A percentile compares a stretch with the other conserved stretches of the same genome.
Conservation (phyloP, 2,888 invertebrate genomes). For the Orchesellides sinensis region DNA sequence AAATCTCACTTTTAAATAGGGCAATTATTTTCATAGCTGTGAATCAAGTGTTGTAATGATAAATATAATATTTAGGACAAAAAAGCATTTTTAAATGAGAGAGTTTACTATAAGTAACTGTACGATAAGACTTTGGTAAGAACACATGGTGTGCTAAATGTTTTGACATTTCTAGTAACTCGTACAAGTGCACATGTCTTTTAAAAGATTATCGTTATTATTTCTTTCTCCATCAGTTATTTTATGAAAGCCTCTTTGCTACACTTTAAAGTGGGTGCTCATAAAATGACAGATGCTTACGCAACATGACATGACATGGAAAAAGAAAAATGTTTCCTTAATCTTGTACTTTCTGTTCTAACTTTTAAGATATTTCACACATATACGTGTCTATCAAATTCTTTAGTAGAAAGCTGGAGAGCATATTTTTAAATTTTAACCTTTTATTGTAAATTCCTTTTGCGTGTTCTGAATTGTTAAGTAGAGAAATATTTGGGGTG, state of each 20-base stretch:
- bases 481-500: too few relatives aligned
- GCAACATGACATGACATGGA: slow-evolving; percentile 55
- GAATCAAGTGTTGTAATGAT: too few relatives aligned
- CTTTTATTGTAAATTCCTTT: too few relatives aligned
- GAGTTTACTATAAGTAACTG: too few relatives aligned
- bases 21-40: too few relatives aligned
- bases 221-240: slow-evolving; percentile 44
- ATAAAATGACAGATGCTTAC: slow-evolving; percentile 64
- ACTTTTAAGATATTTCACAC: background rate
- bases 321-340: slow-evolving; percentile 55
- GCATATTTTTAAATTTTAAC: background rate
- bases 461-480: too few relatives aligned
- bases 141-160: slow-evolving; percentile 53
- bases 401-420: background rate
- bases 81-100: too few relatives aligned
- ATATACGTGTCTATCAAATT: too few relatives aligned
- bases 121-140: too few relatives aligned
- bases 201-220: slow-evolving; percentile 54
- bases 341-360: slow-evolving; percentile 11
- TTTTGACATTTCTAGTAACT: slow-evolving; percentile 60
- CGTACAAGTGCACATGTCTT: slow-evolving; percentile 58
- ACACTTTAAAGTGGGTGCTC: slow-evolving; percentile 46
- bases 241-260: slow-evolving; percentile 44
- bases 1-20: too few relatives aligned
- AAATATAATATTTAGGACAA: too few relatives aligned